Evolutionary conservation across 64 coral and sea anemone genomes (phyloP).

Genomic region (Porites australiensis): DNA sequence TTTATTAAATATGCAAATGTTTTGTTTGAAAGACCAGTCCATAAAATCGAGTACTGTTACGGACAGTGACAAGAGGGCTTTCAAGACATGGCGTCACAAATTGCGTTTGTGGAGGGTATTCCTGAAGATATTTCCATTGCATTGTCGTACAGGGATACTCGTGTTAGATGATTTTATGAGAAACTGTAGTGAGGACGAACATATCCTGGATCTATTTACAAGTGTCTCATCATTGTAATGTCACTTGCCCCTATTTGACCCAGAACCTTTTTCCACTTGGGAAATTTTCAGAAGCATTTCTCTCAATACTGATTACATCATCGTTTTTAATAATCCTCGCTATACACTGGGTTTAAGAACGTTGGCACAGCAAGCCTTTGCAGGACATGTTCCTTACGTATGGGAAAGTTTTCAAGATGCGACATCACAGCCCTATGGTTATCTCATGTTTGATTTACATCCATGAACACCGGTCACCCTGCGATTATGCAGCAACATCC

Average conservation of each 20-base stretch:
- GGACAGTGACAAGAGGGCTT: constrained; percentile 26
- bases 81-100: neutral
- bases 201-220: constrained; percentile 44
- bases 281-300: constrained; percentile 43
- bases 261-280: constrained; percentile 50
- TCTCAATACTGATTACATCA: constrained; percentile 42
- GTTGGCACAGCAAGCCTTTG: constrained; percentile 45
- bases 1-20: neutral
- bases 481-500: neutral
- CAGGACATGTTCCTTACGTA: neutral
- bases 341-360: constrained; percentile 35
- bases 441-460: too few relatives aligned
- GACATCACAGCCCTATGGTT: too few relatives aligned
- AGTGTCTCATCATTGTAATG: constrained; percentile 45
- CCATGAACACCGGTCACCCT: too few relatives aligned
- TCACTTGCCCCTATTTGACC: neutral
- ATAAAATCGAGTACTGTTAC: constrained; percentile 26
- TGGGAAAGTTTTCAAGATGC: too few relatives aligned
- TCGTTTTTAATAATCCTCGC: constrained; percentile 48
- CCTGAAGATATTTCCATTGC: constrained; percentile 20
- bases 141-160: constrained; percentile 30
- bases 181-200: constrained; percentile 12
- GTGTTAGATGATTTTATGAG: constrained; percentile 66
- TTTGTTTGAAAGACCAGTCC: constrained; percentile 37
- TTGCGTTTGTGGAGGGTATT: constrained; percentile 18